Evolutionary conservation across 2,113 vertebrate genomes (phyloP).

Genomic region (Eonycteris spelaea): DNA sequence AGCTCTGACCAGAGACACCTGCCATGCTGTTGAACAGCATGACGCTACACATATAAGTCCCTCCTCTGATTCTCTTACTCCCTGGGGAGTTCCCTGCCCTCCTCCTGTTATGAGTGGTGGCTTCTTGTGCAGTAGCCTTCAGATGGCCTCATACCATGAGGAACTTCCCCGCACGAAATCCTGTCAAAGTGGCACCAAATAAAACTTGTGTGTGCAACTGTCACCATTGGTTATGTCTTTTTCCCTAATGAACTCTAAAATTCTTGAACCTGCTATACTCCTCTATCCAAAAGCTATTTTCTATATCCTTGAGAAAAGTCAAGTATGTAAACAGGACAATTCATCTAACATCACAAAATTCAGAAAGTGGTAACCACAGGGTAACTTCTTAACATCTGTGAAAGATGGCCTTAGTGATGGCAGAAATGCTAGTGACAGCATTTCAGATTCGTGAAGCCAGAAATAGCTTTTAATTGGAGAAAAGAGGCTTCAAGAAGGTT

Average conservation of each 20-base stretch:
- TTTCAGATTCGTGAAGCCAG: not conserved
- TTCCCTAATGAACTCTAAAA: not conserved
- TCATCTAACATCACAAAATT: not conserved
- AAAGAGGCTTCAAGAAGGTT: not conserved
- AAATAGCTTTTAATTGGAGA: not conserved
- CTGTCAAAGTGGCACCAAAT: not conserved
- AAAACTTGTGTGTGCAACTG: not conserved
- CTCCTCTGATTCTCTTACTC: not conserved
- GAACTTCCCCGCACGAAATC: not conserved
- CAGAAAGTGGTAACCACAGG: not conserved
- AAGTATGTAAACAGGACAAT: not conserved
- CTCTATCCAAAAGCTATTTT: not conserved
- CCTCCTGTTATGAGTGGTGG: not conserved
- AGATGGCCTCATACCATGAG: not conserved
- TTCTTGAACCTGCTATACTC: no score
- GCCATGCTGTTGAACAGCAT: not conserved
- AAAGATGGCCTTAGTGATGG: not conserved
- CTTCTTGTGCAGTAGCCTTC: not conserved
- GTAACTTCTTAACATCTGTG: not conserved
- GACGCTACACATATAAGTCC: no score
- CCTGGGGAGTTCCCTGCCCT: not conserved
- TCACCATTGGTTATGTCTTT: not conserved
- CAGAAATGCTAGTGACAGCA: not conserved
- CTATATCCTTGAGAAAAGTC: not conserved
- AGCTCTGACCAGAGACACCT: not conserved